Evolutionary conservation across 1,140 invertebrate genomes (phyloP), one percentile per base, ranked within the genome.

Genomic region (Copidosoma floridanum): DNA sequence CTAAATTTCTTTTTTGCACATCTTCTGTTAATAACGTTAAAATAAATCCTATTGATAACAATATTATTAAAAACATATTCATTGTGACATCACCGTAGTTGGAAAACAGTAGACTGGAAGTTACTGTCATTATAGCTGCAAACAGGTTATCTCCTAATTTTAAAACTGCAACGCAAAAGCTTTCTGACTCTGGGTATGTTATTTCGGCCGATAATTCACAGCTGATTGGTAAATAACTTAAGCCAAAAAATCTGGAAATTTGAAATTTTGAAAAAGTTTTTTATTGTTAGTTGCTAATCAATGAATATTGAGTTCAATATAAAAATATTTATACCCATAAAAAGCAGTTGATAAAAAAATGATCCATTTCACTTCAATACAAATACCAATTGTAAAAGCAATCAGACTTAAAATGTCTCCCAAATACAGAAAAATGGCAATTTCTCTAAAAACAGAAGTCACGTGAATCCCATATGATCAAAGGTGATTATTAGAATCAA

Each of bases 171-270:
- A 83, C 83, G n/a, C 85, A 85, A 10, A 83, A 85, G 40, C 82
- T 83, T 73, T 88, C 87, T 1, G 86, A 81, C 64, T 86, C 84
- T 2, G 88, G 87, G 73, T 85, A 89, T 3, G 87, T 89, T n/a
- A 89, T 79, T 75, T 89, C 88, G 18, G 86, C 85, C 32, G 85
- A 87, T 71, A 88, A 86, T 72, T 89, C 87, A 76, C 87, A 89
- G 5, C 86, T 87, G 12, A 87, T 79, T 18, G 86, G 85, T 20
- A 88, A 77, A 71, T 88, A 89, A 14, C 87, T 84, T 24, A 86
- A 86, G 84, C 88, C 86, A 68, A 87, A 88, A 69, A 88, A 86
- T 53, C 85, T 84, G 58, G 16, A 68, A 68, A 65, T 46, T 21
- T n/a, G 51, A 50, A 8, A 8, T 41, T 11, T n/a, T n/a, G n/a